These are phyloP conservation scores for Hedya salicella DNA, from an alignment of 2,888 invertebrate genomes.

Conservation along the genomic window DNA sequence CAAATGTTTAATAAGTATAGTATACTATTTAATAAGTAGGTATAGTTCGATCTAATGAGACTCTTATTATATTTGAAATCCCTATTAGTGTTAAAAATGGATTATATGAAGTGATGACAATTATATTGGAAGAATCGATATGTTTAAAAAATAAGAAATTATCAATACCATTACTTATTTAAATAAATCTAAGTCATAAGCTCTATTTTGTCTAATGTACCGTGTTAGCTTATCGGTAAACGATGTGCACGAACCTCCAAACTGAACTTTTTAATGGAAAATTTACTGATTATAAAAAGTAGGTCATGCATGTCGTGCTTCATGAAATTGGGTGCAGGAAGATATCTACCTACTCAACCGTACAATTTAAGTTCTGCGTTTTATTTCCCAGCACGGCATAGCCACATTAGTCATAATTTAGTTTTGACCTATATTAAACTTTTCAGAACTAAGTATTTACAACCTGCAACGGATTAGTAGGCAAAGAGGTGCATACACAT, in stretches of 20 bases:
- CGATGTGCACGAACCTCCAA: neutral
- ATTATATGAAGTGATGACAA: too few relatives aligned
- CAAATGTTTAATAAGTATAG: too few relatives aligned
- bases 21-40: too few relatives aligned
- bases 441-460: neutral
- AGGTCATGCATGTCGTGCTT: conserved; percentile 40
- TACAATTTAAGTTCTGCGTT: conserved; percentile 34
- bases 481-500: neutral
- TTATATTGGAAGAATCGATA: too few relatives aligned
- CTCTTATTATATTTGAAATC: too few relatives aligned
- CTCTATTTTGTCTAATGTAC: neutral
- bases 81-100: too few relatives aligned
- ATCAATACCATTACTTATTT: too few relatives aligned
- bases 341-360: conserved; percentile 27
- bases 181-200: too few relatives aligned
- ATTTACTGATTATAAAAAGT: conserved; percentile 35
- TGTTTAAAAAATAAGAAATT: too few relatives aligned
- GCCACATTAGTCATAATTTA: conserved; percentile 25
- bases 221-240: neutral
- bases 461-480: neutral
- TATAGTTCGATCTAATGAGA: too few relatives aligned
- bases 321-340: conserved; percentile 34
- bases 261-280: conserved; percentile 11
- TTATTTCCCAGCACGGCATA: conserved; percentile 24
- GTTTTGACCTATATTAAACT: conserved; percentile 20